Conservation (phyloP, 2,113 vertebrate genomes). For the Lagopus leucura region DNA sequence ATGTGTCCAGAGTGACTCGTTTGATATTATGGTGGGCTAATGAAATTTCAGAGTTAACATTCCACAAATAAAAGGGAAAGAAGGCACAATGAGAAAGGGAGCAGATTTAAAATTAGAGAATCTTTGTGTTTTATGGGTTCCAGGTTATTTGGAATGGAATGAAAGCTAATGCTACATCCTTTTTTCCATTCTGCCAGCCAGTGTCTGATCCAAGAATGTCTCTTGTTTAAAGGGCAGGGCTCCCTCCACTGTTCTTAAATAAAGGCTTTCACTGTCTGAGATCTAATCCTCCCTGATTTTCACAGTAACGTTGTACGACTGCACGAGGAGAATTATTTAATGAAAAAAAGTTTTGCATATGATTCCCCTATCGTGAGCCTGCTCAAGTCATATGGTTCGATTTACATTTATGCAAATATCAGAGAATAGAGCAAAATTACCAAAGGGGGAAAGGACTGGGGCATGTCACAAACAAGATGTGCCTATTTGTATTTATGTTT, state of each 20-base stretch:
- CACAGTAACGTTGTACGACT: conserved; percentile 27
- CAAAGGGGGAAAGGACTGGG: conserved; percentile 49
- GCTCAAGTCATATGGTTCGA: conserved; percentile 65
- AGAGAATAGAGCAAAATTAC: conserved; percentile 66
- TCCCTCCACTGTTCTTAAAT: conserved; percentile 74
- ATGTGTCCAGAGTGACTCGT: conserved; percentile 31
- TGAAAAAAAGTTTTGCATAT: conserved; percentile 54
- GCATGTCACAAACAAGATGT: conserved; percentile 72
- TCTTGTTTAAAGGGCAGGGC: conserved; percentile 75
- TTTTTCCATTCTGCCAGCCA: conserved; percentile 70
- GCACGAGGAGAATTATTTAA: conserved; percentile 33
- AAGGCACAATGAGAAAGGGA: conserved; percentile 51
- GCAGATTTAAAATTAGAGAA: conserved; percentile 60
- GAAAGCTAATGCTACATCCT: conserved; percentile 69
- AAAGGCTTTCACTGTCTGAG: conserved; percentile 65
- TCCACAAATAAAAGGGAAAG: conserved; percentile 63
- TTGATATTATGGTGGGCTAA: conserved; percentile 44
- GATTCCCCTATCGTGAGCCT: conserved; percentile 3
- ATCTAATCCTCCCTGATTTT: conserved; percentile 33
- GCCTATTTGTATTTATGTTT: conserved; percentile 76
- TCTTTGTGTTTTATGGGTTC: conserved; percentile 71
- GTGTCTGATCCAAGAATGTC: conserved; percentile 74
- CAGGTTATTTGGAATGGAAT: conserved; percentile 74
- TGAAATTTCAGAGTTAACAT: conserved; percentile 62
- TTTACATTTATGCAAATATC: conserved; percentile 76